A percentile compares a stretch with the other conserved stretches of the same genome.
phyloP scores from a whole-genome alignment of 2,888 invertebrate species.

The Escarpia spicata region DNA sequence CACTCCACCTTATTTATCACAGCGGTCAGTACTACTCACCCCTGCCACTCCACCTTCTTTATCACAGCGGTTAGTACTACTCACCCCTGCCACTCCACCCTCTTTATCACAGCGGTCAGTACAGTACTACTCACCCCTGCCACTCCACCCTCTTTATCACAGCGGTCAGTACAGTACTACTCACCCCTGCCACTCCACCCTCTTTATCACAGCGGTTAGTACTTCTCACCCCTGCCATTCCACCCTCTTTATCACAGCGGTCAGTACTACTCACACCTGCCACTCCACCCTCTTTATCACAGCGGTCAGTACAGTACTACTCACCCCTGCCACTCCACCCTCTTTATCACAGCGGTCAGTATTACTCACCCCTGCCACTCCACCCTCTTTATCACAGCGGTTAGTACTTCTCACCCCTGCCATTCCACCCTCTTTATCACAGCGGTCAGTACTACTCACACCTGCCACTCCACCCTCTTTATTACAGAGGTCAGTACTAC shows the following conservation, averaged over 20 bases:
- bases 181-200: too few relatives aligned
- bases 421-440: constrained; percentile 84
- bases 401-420: constrained; percentile 71
- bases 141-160: constrained; percentile 84
- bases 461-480: constrained; percentile 78
- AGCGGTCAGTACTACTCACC: constrained; percentile 74
- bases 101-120: constrained; percentile 88
- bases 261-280: constrained; percentile 71
- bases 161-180: too few relatives aligned
- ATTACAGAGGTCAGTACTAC: constrained; percentile 81
- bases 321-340: constrained; percentile 76
- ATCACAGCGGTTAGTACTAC: constrained; percentile 89
- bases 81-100: constrained; percentile 76
- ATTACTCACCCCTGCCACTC: too few relatives aligned
- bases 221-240: constrained; percentile 77
- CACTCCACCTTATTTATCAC: constrained; percentile 84
- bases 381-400: too few relatives aligned
- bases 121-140: too few relatives aligned
- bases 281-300: constrained; percentile 84
- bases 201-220: too few relatives aligned
- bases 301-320: too few relatives aligned
- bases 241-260: constrained; percentile 81
- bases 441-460: constrained; percentile 76
- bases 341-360: constrained; percentile 88
- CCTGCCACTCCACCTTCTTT: constrained; percentile 78